Evolutionary conservation across 1,140 invertebrate genomes (phyloP), one percentile per base, ranked within the genome.

Genomic region (Pseudachorutes palmiensis): DNA sequence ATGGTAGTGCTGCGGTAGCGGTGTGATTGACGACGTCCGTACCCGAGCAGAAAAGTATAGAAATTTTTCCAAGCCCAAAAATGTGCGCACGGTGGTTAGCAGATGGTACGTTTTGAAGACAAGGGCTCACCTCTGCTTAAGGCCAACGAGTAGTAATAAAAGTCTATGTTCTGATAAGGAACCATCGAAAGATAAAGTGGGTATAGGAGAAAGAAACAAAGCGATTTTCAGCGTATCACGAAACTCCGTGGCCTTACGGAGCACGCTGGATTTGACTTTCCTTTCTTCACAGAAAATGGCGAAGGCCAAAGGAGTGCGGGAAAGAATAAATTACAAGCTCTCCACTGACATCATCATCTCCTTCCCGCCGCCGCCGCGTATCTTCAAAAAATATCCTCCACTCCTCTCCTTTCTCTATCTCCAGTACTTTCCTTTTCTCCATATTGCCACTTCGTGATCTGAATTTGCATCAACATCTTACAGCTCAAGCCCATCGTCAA

Each of bases 381-480:
- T 28, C 30, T 3, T 9, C 5, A 31, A 30, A 61, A 30, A 61
- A 22, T 5, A 24, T n/a, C 28, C 45, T 45, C n/a, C 62, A 9
- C 59, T 24, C 2, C 22, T 26, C 26, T 32, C 59, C n/a, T n/a
- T n/a, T n/a, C n/a, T n/a, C 28, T 29, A 58, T 58, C 28, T 58
- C n/a, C n/a, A n/a, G n/a, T 61, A 61, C 9, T 32, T 26, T 61
- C 24, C 29, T 29, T 61, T 61, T 61, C 59, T 69, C 64, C 72
- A 69, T 73, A 73, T 73, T 73, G 69, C 65, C 59, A 68, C 64
- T 73, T 61, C 72, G 72, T 73, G 72, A 73, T 73, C 72, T 71
- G 72, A 73, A 73, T 73, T 69, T 70, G 62, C 69, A 73, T 73
- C 57, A 65, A 65, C 61, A 45, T 41, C 61, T 24, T 63, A 60